Base-by-base conservation (phyloP, 1,140 invertebrate genomes). In the Trichomalopsis sarcophagae region DNA sequence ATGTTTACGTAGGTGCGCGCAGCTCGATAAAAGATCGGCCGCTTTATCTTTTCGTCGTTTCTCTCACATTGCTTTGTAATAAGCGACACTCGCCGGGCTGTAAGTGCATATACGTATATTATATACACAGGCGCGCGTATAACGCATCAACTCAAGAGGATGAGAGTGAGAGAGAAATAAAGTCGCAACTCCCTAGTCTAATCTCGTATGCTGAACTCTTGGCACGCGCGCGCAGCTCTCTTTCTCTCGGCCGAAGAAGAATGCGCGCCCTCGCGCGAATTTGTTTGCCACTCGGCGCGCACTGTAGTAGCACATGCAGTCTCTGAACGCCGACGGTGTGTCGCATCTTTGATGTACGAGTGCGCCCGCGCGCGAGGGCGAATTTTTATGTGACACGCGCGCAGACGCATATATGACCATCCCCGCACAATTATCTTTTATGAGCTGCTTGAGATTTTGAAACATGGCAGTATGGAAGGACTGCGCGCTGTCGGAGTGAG, bases 361-460 rank as follows among this genome's bases (percentile, higher is more conserved):
- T 82, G 27, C 55, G 33, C 33, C 44, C 23, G 27, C 55, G 33
- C 4, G 68, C 23, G 80, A 40, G 62, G 27, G 27, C 44, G 82
- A 30, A 74, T 84, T 84, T 84, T 84, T 79, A 73, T 66, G 83
- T 62, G 77, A 55, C 44, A 40, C 76, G 40, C 11, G 68, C 83
- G 83, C 66, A 69, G 82, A 84, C 82, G 75, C 82, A 78, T 79
- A 78, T 79, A 84, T 78, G 82, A 84, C 75, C 75, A 84, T 84
- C 75, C 36, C n/a, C 75, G 78, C 66, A 76, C 79, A 85, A 85
- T 85, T 85, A 85, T 85, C 84, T 81, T 85, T 85, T 85, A 85
- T 30, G 84, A 81, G 84, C 84, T 85, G 84, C 78, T 75, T 68
- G 78, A 76, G 84, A 81, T 85, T 81, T 75, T 75, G 83, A 84